These are phyloP conservation scores for Hyperopisus bebe DNA, from an alignment of 2,113 vertebrate genomes.

Conservation along the genomic window DNA sequence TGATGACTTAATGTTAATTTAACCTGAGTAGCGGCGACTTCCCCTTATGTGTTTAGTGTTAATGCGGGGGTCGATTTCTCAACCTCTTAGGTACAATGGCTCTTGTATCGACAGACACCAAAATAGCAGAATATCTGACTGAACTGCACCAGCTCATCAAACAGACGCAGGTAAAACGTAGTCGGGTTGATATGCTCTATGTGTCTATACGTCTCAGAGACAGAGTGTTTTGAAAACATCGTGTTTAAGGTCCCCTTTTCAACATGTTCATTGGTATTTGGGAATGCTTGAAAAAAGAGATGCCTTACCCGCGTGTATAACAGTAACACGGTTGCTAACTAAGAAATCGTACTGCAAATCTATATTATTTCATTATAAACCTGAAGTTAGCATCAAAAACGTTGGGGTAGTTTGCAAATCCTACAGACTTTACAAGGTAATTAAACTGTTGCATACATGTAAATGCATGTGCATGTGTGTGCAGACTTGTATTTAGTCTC, in stretches of 20 bases:
- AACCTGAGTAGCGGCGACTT: background rate
- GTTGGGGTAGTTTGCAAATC: background rate
- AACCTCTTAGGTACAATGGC: slow-evolving; percentile 46
- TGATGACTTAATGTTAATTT: background rate
- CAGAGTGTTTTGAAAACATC: background rate
- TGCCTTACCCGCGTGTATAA: background rate
- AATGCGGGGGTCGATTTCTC: background rate
- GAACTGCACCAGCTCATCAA: slow-evolving; percentile 88
- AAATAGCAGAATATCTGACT: slow-evolving; percentile 78
- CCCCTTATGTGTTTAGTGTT: background rate
- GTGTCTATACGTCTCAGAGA: background rate
- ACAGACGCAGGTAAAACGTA: slow-evolving; percentile 73
- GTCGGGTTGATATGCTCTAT: background rate
- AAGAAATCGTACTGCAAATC: background rate
- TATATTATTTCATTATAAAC: background rate
- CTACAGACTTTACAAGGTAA: background rate
- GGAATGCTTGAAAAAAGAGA: background rate
- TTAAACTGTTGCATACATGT: background rate
- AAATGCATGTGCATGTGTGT: background rate
- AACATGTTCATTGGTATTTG: background rate
- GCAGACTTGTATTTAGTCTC: background rate
- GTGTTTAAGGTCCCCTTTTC: background rate
- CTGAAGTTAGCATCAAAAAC: background rate
- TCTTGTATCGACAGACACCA: slow-evolving; percentile 76
- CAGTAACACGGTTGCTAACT: background rate